Evolutionary conservation across 2,797 vertebrate genomes (phyloP).

Genomic region (Heteromormyrus szaboi): DNA sequence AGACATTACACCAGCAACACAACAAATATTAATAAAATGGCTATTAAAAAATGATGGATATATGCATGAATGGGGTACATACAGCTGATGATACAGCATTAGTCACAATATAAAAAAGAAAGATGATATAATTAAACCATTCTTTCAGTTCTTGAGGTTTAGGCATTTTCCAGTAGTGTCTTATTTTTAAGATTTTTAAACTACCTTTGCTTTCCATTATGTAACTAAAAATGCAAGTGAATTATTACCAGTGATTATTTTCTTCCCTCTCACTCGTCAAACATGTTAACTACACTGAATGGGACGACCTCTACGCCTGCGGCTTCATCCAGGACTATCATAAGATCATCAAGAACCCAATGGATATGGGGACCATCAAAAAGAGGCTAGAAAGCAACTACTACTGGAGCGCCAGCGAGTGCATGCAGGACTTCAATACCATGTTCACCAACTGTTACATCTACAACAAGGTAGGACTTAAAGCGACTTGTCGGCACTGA

Average conservation of each 20-base stretch:
- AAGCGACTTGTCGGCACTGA: too few relatives aligned
- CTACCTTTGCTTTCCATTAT: not conserved
- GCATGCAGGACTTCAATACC: conserved; percentile 96
- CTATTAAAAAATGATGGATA: not conserved
- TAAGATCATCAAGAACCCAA: conserved; percentile 88
- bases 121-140: not conserved
- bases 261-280: not conserved
- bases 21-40: not conserved
- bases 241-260: not conserved
- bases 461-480: conserved; percentile 84
- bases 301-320: not conserved
- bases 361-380: conserved; percentile 98
- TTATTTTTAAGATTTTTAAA: not conserved
- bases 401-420: conserved; percentile 90
- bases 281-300: not conserved
- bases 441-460: conserved; percentile 99
- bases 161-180: not conserved
- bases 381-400: conserved; percentile 88
- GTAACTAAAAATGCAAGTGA: not conserved
- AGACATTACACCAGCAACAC: not conserved
- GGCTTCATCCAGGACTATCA: conserved; percentile 79
- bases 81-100: not conserved
- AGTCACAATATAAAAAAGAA: not conserved
- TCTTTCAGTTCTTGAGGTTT: not conserved
- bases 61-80: not conserved